phyloP scores from a whole-genome alignment of 2,888 invertebrate species.

The Conops quadrifasciatus region DNA sequence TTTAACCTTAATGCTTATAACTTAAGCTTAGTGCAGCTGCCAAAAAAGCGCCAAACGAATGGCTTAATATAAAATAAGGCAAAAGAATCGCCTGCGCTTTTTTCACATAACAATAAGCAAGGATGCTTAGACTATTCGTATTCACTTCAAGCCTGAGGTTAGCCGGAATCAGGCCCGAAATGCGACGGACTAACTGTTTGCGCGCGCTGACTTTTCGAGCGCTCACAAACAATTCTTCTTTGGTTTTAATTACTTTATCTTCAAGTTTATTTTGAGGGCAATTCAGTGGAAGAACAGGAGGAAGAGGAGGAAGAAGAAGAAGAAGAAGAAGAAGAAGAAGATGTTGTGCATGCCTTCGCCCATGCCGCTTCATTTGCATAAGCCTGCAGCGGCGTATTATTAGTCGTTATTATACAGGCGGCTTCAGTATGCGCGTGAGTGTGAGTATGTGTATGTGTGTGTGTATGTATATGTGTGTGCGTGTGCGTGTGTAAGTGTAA shows the following conservation, averaged over 20 bases:
- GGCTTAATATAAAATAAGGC: too few relatives aligned
- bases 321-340: background rate
- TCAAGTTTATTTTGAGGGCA: constrained; percentile 1
- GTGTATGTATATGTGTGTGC: background rate
- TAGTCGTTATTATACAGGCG: too few relatives aligned
- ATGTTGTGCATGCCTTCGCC: background rate
- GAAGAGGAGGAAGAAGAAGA: background rate
- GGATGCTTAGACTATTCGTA: background rate
- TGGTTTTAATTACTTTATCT: constrained; percentile 12
- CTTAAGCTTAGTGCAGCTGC: too few relatives aligned
- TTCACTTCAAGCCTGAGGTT: background rate
- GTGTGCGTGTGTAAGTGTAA: background rate
- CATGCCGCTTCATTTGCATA: background rate
- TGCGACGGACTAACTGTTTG: background rate
- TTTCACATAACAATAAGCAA: background rate
- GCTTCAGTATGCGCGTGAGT: background rate
- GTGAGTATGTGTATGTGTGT: background rate
- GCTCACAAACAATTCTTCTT: background rate
- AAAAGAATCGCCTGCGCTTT: too few relatives aligned
- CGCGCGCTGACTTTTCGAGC: too few relatives aligned
- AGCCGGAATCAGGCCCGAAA: background rate
- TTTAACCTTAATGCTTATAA: too few relatives aligned
- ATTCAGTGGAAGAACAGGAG: background rate
- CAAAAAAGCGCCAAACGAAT: too few relatives aligned
- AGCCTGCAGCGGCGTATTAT: background rate